Evolutionary conservation across 2,113 vertebrate species (phyloP), one percentile per base, ranked within the genome.

Genomic region (Rhodinocichla rosea): DNA sequence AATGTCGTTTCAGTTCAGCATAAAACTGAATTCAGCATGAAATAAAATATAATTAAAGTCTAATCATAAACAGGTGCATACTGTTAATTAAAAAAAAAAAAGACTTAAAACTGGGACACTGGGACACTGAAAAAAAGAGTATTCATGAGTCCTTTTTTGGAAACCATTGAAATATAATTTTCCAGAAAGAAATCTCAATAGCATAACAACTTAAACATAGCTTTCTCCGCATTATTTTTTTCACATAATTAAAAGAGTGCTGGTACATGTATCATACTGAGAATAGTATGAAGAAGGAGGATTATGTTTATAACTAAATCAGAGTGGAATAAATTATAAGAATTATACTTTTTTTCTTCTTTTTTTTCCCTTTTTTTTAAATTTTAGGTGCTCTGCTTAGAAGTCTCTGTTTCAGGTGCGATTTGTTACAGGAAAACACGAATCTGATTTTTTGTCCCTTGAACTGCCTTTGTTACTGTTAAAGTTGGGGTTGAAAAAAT

Each of bases 61-160:
- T 94, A 79, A 93, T 89, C 45, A 83, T 88, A 93, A 96, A 76
- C 77, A 94, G 28, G 44, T 95, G 35, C 39, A 79, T 39, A 78
- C 22, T 88, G 50, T 63, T 87, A 91, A 73, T 76, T 93, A 7
- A 56, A 86, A 88, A 86, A 87, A 93, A 91, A 92, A 83, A 15
- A 50, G 10, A 55, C 70, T 94, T 94, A 89, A 97, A 87, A 92
- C 39, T 59, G 42, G 16, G 17, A 16, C 53, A 13, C 16, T 64
- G 50, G 24, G 40, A 53, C 71, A 42, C 12, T 68, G 20, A 16
- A 76, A 69, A 92, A 83, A 80, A 16, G 6, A 83, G 19, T 35
- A 69, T 39, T 47, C 33, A 35, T 28, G 63, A 85, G 19, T 74
- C 27, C 22, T 56, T n/a, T 63, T 42, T 22, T 27, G 30, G 23